Evolutionary conservation across 1,140 invertebrate species (phyloP).

Genomic region (Atta colombica): DNA sequence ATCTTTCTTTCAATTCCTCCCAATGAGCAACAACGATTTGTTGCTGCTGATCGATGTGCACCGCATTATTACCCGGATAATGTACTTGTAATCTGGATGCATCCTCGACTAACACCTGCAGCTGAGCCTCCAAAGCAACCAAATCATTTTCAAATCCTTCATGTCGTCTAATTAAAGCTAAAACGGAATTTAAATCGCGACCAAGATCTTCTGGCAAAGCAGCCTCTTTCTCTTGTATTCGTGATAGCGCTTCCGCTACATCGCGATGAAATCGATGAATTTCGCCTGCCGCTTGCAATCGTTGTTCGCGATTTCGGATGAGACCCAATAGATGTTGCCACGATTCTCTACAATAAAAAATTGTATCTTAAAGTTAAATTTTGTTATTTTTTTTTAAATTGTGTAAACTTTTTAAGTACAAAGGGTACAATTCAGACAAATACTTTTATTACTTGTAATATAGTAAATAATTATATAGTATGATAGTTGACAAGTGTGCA

Average conservation of each 20-base stretch:
- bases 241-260: constrained; percentile 95
- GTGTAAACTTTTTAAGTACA: not conserved
- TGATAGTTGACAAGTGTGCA: not conserved
- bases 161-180: constrained; percentile 94
- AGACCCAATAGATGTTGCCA: constrained; percentile 96
- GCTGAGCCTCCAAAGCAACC: constrained; percentile 96
- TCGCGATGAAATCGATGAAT: constrained; percentile 99
- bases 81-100: constrained; percentile 94
- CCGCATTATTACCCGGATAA: constrained; percentile 97
- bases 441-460: not conserved
- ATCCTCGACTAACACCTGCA: constrained; percentile 97
- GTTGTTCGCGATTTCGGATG: constrained; percentile 94
- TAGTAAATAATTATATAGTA: constrained; percentile 4
- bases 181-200: constrained; percentile 95
- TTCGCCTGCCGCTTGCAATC: constrained; percentile 96
- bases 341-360: constrained; percentile 88
- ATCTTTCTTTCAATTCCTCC: constrained; percentile 94
- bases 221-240: constrained; percentile 96
- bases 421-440: not conserved
- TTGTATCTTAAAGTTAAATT: not conserved
- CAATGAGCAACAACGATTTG: constrained; percentile 95
- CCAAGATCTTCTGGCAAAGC: constrained; percentile 95
- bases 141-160: constrained; percentile 98
- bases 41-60: constrained; percentile 94
- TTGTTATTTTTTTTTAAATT: not conserved